Evolutionary conservation across 2,888 invertebrate genomes (phyloP), one percentile per base, ranked within the genome.

Genomic region (Lypha dubia): DNA sequence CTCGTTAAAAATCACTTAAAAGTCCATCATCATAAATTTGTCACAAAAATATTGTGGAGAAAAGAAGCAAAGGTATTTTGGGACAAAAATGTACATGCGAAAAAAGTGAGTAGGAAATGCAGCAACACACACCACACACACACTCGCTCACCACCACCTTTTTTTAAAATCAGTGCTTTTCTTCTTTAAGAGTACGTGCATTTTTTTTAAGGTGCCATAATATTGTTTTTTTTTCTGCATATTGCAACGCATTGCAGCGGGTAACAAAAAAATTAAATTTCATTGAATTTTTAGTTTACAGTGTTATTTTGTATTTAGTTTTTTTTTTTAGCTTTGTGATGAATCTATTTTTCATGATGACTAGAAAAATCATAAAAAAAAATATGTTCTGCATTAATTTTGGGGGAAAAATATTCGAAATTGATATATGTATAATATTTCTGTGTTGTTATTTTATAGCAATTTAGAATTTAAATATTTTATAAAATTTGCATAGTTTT

Each of bases 1-100:
- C 91, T 91, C 91, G 90, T 91, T 91, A 91, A 91, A 90, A 91
- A 90, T 91, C 91, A 91, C 91, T 91, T 91, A 91, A 91, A 91
- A 89, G 90, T 90, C 91, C 91, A 91, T 91, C 90, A 91, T 90
- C 91, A 91, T 91, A 91, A 91, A 91, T 91, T 91, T 90, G 89
- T 90, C 90, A 91, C 89, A 90, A 86, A 87, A 88, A 65, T 58
- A 60, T 51, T 41, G 41, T 58, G 44, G 28, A 49, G 71, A 71
- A 73, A 62, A n/a, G 15, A 13, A 73, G 65, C n/a, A n/a, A n/a
- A n/a, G n/a, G n/a, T n/a, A n/a, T n/a, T n/a, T 60, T 77, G 63
- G 76, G 75, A 76, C 65, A 74, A 83, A 83, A 83, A 68, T 68
- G 49, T 71, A 46, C 20, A 68, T 51, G 20, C 41, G 4, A 0